These are phyloP conservation scores for Rhynchophorus ferrugineus DNA, from an alignment of 1,140 invertebrate genomes.

Conservation along the genomic window DNA sequence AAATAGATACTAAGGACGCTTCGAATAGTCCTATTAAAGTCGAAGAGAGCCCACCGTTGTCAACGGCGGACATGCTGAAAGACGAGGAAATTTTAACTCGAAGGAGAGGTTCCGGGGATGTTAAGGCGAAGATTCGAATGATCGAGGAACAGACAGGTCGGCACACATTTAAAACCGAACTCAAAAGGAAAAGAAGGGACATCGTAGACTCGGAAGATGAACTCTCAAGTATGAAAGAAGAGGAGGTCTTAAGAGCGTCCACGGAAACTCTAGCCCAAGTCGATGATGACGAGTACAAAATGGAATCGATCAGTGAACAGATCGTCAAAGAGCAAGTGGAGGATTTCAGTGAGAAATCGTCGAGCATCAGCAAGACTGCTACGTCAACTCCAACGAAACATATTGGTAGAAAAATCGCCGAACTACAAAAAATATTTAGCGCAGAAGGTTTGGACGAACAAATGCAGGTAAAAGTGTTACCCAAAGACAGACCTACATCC, in stretches of 20 bases:
- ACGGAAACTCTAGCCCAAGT: conserved; percentile 39
- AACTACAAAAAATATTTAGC: conserved; percentile 43
- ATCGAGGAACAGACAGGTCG: conserved; percentile 41
- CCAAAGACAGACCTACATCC: conserved; percentile 14
- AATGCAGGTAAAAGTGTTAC: conserved; percentile 6
- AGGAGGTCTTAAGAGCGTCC: conserved; percentile 32
- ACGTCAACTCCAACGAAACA: conserved; percentile 34
- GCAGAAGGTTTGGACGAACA: conserved; percentile 8
- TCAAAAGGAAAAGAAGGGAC: conserved; percentile 29
- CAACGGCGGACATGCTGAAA: conserved; percentile 25
- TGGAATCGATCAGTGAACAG: conserved; percentile 24
- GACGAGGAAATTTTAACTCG: conserved; percentile 36
- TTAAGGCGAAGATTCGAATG: conserved; percentile 42
- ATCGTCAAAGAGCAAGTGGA: conserved; percentile 17
- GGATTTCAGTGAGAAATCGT: conserved; percentile 14
- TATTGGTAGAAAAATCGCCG: conserved; percentile 43
- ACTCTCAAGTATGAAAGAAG: conserved; percentile 39
- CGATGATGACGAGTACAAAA: conserved; percentile 34
- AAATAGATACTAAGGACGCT: conserved; percentile 43
- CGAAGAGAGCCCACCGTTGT: conserved; percentile 31
- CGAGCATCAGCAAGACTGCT: conserved; percentile 12
- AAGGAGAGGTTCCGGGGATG: conserved; percentile 42
- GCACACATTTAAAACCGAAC: conserved; percentile 27
- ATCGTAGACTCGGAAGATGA: conserved; percentile 39
- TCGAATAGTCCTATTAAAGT: conserved; percentile 42